These are phyloP conservation scores for Chelon labrosus DNA, from an alignment of 2,797 vertebrate species.

Conservation along the genomic window DNA sequence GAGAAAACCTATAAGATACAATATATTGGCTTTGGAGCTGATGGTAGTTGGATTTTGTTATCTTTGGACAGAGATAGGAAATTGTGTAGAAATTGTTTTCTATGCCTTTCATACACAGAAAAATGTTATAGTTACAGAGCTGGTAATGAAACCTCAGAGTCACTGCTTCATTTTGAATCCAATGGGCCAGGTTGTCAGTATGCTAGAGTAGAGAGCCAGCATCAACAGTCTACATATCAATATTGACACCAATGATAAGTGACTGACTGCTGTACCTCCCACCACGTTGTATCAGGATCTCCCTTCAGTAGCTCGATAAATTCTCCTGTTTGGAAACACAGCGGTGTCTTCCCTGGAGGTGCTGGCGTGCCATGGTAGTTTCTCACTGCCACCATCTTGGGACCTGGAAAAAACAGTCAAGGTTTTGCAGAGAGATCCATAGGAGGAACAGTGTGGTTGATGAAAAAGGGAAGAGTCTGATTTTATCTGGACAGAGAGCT, in stretches of 20 bases:
- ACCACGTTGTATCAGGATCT: conserved; percentile 94
- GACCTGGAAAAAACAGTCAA: conserved; percentile 83
- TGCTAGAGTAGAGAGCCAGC: neutral
- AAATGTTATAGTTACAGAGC: neutral
- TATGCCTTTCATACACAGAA: too few relatives aligned
- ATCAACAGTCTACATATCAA: neutral
- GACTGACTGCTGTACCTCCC: conserved; percentile 88
- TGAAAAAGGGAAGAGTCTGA: neutral
- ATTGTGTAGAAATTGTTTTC: neutral
- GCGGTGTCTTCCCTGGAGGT: conserved; percentile 88
- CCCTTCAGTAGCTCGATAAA: conserved; percentile 95
- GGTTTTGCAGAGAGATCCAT: neutral
- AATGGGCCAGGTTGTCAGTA: too few relatives aligned
- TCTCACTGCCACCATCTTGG: conserved; percentile 96
- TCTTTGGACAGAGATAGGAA: too few relatives aligned
- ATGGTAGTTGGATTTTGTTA: neutral
- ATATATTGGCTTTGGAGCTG: neutral
- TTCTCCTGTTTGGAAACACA: conserved; percentile 93
- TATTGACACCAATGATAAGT: neutral
- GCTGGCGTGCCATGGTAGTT: conserved; percentile 94
- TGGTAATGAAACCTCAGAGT: neutral
- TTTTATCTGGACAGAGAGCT: neutral
- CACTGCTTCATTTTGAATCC: neutral
- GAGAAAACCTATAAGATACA: conserved; percentile 2
- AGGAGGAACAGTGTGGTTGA: neutral